Percentiles rank a stretch among this genome's conserved stretches.
These are phyloP conservation scores for Zosterops japonicus DNA, from an alignment of 2,113 vertebrate genomes.

Conservation along the genomic window DNA sequence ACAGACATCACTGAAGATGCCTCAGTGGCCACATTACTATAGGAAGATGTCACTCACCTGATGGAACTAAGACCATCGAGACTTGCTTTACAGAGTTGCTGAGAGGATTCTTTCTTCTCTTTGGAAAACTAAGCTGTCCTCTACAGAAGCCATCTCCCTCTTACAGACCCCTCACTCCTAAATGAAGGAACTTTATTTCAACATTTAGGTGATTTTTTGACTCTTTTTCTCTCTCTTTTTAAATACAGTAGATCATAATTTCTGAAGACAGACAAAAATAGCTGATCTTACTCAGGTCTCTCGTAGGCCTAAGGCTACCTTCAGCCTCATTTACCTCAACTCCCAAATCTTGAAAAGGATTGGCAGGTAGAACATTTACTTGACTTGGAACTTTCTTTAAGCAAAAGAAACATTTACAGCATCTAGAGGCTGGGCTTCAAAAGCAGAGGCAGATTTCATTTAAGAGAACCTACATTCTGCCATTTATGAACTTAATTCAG, in stretches of 20 bases:
- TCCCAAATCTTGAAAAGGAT: background rate
- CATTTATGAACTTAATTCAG: background rate
- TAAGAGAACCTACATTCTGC: background rate
- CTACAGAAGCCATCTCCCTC: background rate
- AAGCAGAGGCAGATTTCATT: background rate
- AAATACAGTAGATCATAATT: background rate
- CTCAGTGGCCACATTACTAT: background rate
- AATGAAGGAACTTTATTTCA: background rate
- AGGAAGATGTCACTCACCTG: background rate
- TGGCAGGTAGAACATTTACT: constrained; percentile 6
- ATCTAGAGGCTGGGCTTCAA: background rate
- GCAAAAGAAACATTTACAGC: background rate
- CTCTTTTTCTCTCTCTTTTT: background rate
- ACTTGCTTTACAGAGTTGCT: background rate
- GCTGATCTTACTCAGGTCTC: background rate
- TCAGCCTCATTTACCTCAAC: constrained; percentile 5
- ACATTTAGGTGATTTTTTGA: background rate
- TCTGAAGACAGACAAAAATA: background rate
- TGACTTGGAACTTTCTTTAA: background rate
- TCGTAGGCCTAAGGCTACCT: background rate
- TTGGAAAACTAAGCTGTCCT: background rate
- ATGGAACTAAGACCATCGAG: background rate
- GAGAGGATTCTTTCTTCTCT: background rate
- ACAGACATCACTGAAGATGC: background rate
- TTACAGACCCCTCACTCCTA: background rate